Conservation (phyloP, 1,140 invertebrate genomes). For the Panagrolaimus sp. region DNA sequence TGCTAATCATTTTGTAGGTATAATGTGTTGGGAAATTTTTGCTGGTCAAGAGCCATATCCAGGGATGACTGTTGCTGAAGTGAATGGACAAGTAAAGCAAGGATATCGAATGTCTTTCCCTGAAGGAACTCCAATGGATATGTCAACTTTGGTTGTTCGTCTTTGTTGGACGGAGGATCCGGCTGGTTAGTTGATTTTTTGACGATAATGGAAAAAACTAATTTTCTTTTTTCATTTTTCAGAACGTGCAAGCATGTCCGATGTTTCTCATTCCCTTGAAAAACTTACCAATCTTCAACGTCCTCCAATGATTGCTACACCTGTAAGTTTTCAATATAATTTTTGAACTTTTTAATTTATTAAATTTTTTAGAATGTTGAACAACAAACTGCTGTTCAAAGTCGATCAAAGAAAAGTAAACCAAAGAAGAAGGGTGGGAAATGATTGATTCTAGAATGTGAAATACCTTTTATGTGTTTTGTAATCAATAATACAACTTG, state of each 20-base stretch:
- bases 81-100: constrained; percentile 25
- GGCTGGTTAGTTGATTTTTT: too few relatives aligned
- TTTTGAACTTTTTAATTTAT: background rate
- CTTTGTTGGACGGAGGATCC: constrained; percentile 20
- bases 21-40: constrained; percentile 41
- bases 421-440: constrained; percentile 9
- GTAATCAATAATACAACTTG: too few relatives aligned
- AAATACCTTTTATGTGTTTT: too few relatives aligned
- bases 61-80: constrained; percentile 29
- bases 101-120: constrained; percentile 31
- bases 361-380: background rate
- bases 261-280: constrained; percentile 18
- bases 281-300: constrained; percentile 1
- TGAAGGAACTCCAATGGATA: constrained; percentile 20
- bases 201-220: too few relatives aligned
- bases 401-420: constrained; percentile 7
- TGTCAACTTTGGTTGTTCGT: background rate
- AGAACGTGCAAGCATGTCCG: constrained; percentile 23
- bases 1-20: constrained; percentile 20
- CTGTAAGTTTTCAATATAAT: background rate
- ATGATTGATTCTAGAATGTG: too few relatives aligned
- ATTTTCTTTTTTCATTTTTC: too few relatives aligned
- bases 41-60: constrained; percentile 32
- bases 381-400: constrained; percentile 7
- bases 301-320: constrained; percentile 5